phyloP scores from a whole-genome alignment of 2,113 vertebrate species.

The Trichomycterus rosablanca region DNA sequence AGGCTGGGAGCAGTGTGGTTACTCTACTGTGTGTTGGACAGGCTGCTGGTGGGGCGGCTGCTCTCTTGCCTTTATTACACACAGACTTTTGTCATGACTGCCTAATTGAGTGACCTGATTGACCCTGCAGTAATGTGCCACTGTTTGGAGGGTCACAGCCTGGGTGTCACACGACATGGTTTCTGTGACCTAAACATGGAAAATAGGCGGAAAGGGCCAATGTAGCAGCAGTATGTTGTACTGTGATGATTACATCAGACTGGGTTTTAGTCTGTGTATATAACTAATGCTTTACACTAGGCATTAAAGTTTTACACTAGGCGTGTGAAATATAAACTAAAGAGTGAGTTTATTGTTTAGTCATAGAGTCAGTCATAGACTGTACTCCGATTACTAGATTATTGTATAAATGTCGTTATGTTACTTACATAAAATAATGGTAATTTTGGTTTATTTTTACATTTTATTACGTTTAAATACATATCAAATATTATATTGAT shows the following conservation, averaged over 20 bases:
- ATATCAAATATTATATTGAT: too few relatives aligned
- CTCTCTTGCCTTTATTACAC: conserved; percentile 48
- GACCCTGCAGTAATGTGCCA: conserved; percentile 58
- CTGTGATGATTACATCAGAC: not conserved
- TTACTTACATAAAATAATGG: too few relatives aligned
- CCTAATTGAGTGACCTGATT: conserved; percentile 63
- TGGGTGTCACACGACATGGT: conserved; percentile 48
- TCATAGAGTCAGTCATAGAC: too few relatives aligned
- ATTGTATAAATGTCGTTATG: too few relatives aligned
- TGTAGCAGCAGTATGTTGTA: conserved; percentile 5
- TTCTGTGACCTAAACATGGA: conserved; percentile 25
- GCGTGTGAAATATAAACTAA: too few relatives aligned
- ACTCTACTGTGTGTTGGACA: conserved; percentile 39
- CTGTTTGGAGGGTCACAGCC: conserved; percentile 45
- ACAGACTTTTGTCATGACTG: conserved; percentile 60
- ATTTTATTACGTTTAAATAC: too few relatives aligned
- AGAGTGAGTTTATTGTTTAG: too few relatives aligned
- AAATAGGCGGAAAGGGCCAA: conserved; percentile 8
- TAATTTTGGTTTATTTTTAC: too few relatives aligned
- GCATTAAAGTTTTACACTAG: too few relatives aligned
- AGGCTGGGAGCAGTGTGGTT: conserved; percentile 40
- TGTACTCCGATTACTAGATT: too few relatives aligned
- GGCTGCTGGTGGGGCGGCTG: conserved; percentile 46
- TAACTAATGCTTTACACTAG: too few relatives aligned
- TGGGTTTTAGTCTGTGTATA: not conserved